These are phyloP conservation scores for Oophaga pumilio DNA, from an alignment of 2,113 vertebrate genomes.

Conservation along the genomic window DNA sequence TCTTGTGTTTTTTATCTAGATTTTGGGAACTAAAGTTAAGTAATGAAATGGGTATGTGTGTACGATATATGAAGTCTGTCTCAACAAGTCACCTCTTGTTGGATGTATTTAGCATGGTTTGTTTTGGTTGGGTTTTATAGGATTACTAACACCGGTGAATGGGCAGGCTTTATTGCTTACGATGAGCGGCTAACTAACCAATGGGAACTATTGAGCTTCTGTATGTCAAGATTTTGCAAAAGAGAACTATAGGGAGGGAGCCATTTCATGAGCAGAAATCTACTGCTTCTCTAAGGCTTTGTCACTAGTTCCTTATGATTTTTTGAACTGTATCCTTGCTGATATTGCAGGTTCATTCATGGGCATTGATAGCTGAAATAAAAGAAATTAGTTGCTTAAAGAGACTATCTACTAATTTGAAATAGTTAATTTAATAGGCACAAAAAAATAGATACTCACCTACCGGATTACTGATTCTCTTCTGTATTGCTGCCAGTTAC, in stretches of 20 bases:
- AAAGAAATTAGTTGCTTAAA: slow-evolving; percentile 6
- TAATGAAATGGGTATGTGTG: neutral
- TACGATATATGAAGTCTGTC: neutral
- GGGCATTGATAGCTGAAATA: neutral
- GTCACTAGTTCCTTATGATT: neutral
- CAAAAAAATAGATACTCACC: too few species aligned
- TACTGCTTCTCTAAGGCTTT: neutral
- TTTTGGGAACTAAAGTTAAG: neutral
- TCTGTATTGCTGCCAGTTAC: too few species aligned
- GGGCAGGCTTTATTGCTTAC: neutral
- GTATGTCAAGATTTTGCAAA: neutral
- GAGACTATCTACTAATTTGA: too few species aligned
- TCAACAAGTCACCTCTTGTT: neutral
- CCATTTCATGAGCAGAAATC: neutral
- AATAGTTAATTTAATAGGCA: too few species aligned
- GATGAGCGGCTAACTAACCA: neutral
- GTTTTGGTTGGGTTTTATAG: neutral
- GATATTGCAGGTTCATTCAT: neutral
- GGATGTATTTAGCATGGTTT: neutral
- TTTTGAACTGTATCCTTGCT: neutral
- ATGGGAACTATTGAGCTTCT: neutral
- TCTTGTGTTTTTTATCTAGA: neutral
- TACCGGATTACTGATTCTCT: too few species aligned
- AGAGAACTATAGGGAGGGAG: neutral
- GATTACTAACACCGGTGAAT: slow-evolving; percentile 12